These are phyloP conservation scores for Erythrolamprus reginae DNA, from an alignment of 2,113 vertebrate genomes.

Conservation along the genomic window DNA sequence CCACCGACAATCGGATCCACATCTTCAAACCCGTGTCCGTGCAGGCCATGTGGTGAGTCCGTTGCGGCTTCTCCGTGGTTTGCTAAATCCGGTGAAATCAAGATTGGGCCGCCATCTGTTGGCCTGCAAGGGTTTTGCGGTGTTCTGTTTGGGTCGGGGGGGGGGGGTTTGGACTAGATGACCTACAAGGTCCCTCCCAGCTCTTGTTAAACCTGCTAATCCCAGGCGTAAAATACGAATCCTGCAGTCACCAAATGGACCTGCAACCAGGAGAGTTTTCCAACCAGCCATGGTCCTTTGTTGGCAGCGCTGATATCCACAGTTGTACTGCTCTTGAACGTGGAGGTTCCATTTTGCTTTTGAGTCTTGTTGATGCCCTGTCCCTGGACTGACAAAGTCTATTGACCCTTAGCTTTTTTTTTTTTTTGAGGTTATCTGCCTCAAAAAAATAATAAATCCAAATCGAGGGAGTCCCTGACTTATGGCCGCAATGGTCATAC, in stretches of 20 bases:
- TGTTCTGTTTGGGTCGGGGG: too few species aligned
- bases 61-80: neutral
- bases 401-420: neutral
- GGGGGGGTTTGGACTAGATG: too few species aligned
- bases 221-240: too few species aligned
- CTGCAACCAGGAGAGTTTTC: neutral
- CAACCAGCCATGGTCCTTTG: neutral
- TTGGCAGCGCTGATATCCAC: neutral
- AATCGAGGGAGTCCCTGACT: too few species aligned
- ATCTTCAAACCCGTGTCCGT: conserved; percentile 98
- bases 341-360: neutral
- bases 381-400: neutral
- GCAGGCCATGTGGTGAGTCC: conserved; percentile 95
- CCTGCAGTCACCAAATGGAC: neutral
- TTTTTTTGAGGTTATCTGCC: neutral
- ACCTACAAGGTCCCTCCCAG: too few species aligned
- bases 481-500: too few species aligned
- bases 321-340: neutral
- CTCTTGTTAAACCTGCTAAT: too few species aligned
- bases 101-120: too few species aligned
- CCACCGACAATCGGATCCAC: conserved; percentile 92
- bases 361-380: neutral
- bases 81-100: neutral
- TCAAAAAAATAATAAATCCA: too few species aligned
- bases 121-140: too few species aligned